Evolutionary conservation across 2,888 invertebrate species (phyloP), one percentile per base, ranked within the genome.

Genomic region (Dichetophora obliterata): DNA sequence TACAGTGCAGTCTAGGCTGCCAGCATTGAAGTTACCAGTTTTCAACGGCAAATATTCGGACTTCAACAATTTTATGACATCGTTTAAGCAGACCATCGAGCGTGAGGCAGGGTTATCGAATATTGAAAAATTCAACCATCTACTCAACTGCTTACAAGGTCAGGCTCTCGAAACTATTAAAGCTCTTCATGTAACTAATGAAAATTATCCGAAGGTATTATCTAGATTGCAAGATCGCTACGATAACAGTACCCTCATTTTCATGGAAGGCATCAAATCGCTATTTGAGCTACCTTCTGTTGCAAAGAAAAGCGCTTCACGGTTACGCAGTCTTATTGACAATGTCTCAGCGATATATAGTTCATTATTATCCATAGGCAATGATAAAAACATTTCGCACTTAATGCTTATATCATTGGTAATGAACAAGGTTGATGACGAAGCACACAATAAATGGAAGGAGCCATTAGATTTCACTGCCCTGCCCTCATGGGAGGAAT

Each of bases 271-370:
- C n/a, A n/a, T n/a, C n/a, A n/a, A n/a, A n/a, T n/a, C n/a, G n/a
- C n/a, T n/a, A n/a, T n/a, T n/a, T n/a, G n/a, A n/a, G n/a, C n/a
- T n/a, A n/a, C 22, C 48, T 48, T 6, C 6, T 6, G 48, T 48
- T 9, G 8, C 6, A 14, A 48, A 48, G n/a, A n/a, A n/a, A n/a
- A n/a, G n/a, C n/a, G n/a, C n/a, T n/a, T n/a, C n/a, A n/a, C n/a
- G n/a, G n/a, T 57, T 78, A 2, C 70, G 76, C 22, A 31, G 77
- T 11, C 68, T 77, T 24, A 75, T 76, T 4, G 70, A 79, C 27
- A 77, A 66, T 5, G 34, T 76, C 6, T 78, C 77, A 3, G 77
- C 77, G 1, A 71, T 76, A 0, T 76, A n/a, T n/a, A n/a, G n/a
- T n/a, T n/a, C n/a, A n/a, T n/a, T n/a, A n/a, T n/a, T n/a, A n/a